Conservation (phyloP, 2,113 vertebrate genomes). For the Pseudois nayaur region DNA sequence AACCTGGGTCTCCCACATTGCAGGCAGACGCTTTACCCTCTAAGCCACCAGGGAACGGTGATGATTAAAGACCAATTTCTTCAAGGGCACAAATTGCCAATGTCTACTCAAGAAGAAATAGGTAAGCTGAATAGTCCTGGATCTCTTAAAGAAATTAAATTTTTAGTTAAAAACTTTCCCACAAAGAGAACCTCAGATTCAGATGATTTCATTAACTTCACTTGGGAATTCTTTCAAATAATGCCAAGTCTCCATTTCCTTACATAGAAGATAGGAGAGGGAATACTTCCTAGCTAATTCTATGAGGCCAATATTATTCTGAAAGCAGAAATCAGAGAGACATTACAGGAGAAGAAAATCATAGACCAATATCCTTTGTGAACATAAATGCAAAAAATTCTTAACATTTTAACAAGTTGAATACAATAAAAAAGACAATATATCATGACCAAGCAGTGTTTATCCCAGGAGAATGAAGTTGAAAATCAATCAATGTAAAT, state of each 20-base stretch:
- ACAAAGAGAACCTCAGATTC: background rate
- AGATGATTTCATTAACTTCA: background rate
- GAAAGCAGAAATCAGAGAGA: background rate
- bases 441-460: background rate
- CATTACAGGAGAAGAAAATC: background rate
- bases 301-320: background rate
- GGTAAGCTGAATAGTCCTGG: background rate
- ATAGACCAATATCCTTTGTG: background rate
- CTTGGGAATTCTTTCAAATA: background rate
- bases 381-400: background rate
- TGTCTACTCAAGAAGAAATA: background rate
- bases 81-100: background rate
- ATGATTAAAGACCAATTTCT: background rate
- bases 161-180: background rate
- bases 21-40: rapidly evolving
- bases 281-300: background rate
- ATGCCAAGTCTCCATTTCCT: background rate
- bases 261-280: background rate
- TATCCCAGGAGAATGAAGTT: background rate
- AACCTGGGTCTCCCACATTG: too few species aligned
- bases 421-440: background rate
- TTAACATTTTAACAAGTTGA: background rate
- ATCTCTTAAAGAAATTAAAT: background rate
- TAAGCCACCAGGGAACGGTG: background rate
- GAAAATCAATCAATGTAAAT: background rate